These are phyloP conservation scores for Diabrotica virgifera DNA, from an alignment of 1,140 invertebrate genomes.

Conservation along the genomic window DNA sequence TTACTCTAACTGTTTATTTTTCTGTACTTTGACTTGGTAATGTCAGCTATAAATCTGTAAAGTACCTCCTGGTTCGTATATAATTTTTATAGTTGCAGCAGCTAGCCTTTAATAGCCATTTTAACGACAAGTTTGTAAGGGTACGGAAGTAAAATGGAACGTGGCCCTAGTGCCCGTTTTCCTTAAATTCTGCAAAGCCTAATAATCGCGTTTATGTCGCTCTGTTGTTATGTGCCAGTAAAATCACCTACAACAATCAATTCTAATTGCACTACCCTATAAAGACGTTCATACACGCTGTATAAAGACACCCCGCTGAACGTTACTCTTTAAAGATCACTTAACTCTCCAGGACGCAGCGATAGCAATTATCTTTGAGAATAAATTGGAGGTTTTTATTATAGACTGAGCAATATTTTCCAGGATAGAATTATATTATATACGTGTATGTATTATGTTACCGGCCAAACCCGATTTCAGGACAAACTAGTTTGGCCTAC, in stretches of 20 bases:
- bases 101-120: neutral
- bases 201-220: slow-evolving; percentile 43
- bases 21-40: too few species aligned
- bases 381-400: slow-evolving; percentile 41
- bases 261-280: slow-evolving; percentile 48
- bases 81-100: too few species aligned
- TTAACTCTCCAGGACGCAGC: slow-evolving; percentile 40
- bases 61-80: too few species aligned
- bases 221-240: slow-evolving; percentile 39
- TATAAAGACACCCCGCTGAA: slow-evolving; percentile 43
- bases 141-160: slow-evolving; percentile 9
- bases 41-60: too few species aligned
- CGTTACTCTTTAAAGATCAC: slow-evolving; percentile 42
- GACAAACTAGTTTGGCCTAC: too few species aligned
- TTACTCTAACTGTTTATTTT: too few species aligned
- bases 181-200: slow-evolving; percentile 40
- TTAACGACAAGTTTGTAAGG: neutral
- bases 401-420: neutral
- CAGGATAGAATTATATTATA: too few species aligned
- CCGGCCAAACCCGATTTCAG: too few species aligned
- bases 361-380: slow-evolving; percentile 41
- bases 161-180: slow-evolving; percentile 15
- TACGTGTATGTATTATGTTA: too few species aligned
- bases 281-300: slow-evolving; percentile 38
- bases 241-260: slow-evolving; percentile 49